Evolutionary conservation across 2,113 vertebrate species (phyloP).

Genomic region (Antidorcas marsupialis): DNA sequence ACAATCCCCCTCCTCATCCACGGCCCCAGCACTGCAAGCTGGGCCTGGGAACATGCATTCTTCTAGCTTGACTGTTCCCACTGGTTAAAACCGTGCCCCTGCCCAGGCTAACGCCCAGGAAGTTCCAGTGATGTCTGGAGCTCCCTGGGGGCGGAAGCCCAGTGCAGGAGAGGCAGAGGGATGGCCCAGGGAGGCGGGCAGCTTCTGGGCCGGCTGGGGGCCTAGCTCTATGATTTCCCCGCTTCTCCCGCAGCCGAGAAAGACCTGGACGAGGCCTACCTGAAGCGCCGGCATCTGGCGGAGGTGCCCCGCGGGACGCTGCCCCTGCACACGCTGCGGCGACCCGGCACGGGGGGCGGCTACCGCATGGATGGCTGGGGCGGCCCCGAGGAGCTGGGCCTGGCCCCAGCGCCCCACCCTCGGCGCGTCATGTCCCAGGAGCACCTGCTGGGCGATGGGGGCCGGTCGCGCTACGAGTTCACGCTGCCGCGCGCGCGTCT

Average conservation of each 20-base stretch:
- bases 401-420: constrained; percentile 78
- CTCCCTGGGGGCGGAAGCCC: background rate
- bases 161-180: background rate
- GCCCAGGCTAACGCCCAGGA: background rate
- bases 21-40: fast-evolving
- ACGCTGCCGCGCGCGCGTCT: constrained; percentile 76
- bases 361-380: constrained; percentile 80
- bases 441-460: constrained; percentile 80
- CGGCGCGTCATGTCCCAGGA: constrained; percentile 92
- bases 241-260: constrained; percentile 82
- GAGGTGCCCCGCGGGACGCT: constrained; percentile 87
- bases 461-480: constrained; percentile 73
- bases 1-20: too few relatives aligned
- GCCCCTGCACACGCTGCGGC: constrained; percentile 83
- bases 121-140: background rate
- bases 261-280: constrained; percentile 91
- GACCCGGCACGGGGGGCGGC: constrained; percentile 76
- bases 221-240: background rate
- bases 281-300: constrained; percentile 82
- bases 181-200: background rate
- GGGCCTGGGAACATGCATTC: background rate
- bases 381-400: constrained; percentile 60
- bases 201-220: background rate
- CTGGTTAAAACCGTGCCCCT: background rate
- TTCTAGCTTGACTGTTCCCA: background rate